A percentile compares a stretch with the other conserved stretches of the same genome.
Evolutionary conservation across 2,113 vertebrate species (phyloP).

Genomic region (Chloebia gouldiae): DNA sequence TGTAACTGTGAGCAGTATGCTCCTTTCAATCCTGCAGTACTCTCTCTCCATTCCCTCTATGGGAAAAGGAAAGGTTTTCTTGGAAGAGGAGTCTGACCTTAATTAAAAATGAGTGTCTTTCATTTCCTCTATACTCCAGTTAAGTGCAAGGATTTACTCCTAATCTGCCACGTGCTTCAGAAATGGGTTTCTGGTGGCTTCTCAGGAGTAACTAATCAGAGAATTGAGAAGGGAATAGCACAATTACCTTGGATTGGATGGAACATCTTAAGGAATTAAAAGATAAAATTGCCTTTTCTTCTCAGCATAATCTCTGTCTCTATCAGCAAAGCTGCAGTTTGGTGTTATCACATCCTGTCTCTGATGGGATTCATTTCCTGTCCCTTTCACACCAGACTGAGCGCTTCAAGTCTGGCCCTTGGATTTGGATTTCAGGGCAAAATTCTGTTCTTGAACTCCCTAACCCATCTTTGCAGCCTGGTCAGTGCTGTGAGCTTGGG

Average conservation of each 20-base stretch:
- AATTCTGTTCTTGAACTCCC: neutral
- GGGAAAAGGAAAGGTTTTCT: neutral
- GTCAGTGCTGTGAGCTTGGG: neutral
- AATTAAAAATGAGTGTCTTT: neutral
- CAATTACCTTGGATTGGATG: neutral
- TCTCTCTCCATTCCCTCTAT: neutral
- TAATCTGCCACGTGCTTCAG: neutral
- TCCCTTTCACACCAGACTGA: neutral
- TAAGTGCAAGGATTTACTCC: conserved; percentile 1
- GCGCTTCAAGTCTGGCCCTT: neutral
- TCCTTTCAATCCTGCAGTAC: neutral
- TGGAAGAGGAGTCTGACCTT: neutral
- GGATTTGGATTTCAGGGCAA: neutral
- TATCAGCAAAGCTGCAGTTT: neutral
- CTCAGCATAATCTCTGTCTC: neutral
- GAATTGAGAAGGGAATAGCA: neutral
- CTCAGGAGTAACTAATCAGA: neutral
- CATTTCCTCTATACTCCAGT: neutral
- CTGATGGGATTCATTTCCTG: neutral
- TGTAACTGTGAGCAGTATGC: neutral
- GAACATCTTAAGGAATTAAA: conserved; percentile 27
- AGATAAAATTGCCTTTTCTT: conserved; percentile 6
- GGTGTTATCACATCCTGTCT: neutral
- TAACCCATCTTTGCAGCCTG: neutral
- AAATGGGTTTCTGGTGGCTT: neutral